phyloP scores from a whole-genome alignment of 2,888 invertebrate genomes.

The Sepioteuthis lessoniana region DNA sequence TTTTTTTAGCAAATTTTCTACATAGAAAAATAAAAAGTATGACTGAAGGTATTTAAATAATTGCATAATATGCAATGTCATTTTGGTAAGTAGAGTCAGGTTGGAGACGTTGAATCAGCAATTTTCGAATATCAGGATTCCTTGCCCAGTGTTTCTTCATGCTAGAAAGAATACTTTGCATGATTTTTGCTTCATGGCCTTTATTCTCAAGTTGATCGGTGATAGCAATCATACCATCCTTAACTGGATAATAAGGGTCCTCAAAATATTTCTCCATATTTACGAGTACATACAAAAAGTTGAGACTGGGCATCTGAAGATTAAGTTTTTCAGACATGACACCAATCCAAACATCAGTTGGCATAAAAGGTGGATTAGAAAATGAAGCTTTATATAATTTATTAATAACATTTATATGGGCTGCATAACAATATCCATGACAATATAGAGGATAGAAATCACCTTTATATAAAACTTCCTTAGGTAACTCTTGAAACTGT shows the following conservation, averaged over 20 bases:
- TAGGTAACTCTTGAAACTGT: background rate
- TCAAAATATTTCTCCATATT: background rate
- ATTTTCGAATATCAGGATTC: too few relatives aligned
- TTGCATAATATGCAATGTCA: too few relatives aligned
- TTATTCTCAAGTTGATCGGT: background rate
- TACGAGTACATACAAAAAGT: background rate
- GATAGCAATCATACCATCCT: background rate
- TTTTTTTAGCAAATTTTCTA: too few relatives aligned
- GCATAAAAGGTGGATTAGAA: background rate
- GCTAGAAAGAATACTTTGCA: background rate
- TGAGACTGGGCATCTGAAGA: background rate
- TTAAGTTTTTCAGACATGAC: background rate
- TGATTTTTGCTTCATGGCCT: background rate
- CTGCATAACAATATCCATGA: background rate
- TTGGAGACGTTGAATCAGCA: too few relatives aligned
- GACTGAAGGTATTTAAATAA: too few relatives aligned
- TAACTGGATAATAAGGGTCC: background rate
- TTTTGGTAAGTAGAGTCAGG: too few relatives aligned
- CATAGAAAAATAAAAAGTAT: too few relatives aligned
- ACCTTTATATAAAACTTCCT: background rate
- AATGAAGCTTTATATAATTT: background rate
- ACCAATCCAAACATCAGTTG: conserved; percentile 35
- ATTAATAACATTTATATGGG: background rate
- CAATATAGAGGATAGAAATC: background rate
- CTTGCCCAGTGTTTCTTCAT: background rate